Evolutionary conservation across 2,888 invertebrate genomes (phyloP), one percentile per base, ranked within the genome.

Genomic region (Parnassius orleans): DNA sequence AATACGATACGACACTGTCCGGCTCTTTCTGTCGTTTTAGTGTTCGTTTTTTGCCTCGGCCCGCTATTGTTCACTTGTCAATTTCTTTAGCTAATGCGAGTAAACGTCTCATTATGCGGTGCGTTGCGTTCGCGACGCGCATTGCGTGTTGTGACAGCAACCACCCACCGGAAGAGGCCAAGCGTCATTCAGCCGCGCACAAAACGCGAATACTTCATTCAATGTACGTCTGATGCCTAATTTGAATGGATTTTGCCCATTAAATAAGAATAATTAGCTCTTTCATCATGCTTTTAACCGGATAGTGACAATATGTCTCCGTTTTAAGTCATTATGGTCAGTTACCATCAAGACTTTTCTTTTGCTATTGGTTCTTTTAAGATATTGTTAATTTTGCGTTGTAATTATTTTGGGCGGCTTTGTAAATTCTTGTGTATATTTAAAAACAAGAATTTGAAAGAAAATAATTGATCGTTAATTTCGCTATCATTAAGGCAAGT

Each of bases 41-140:
- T 84, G 74, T 80, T 86, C 81, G 77, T 54, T 63, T 59, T 63
- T 63, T 86, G 78, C 83, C 83, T 53, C 78, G 79, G 74, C 75
- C 80, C 79, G 85, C 90, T 90, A 91, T 91, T 91, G 91, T 91
- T 90, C 91, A 91, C 90, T 90, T 90, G 90, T 91, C 91, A 90
- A 90, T 90, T 91, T 88, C 90, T 91, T 91, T 89, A 87, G 91
- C 91, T 91, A 91, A 91, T 91, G 89, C 87, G 91, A 91, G 90
- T 87, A 90, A 90, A 88, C 91, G 90, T 90, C 90, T 90, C 90
- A 91, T 91, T 91, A 91, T 90, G 90, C 90, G 90, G 83, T 84
- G 87, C 88, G 81, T 84, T 86, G 89, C 86, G 88, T 83, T 78
- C 84, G 84, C 87, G 87, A 86, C 88, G 89, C 88, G 88, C 86